Percentiles rank a stretch among this genome's conserved stretches.
Conservation (phyloP, 1,140 invertebrate species). For the Heliconius hermathena region DNA sequence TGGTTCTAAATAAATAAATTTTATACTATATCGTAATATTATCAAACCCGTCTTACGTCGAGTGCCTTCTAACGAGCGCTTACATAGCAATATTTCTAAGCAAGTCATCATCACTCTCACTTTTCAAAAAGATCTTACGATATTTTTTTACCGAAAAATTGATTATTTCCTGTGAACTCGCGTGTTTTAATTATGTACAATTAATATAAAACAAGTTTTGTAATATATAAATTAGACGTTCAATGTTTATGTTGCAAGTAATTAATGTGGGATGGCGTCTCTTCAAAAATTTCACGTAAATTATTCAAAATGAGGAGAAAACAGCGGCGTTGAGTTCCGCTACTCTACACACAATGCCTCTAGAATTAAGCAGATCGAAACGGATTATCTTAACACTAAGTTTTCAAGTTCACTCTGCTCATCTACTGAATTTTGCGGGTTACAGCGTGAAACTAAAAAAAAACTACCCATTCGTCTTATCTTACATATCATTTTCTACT, state of each 20-base stretch:
- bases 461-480: too few species aligned
- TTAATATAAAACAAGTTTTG: neutral
- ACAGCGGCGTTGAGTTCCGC: too few species aligned
- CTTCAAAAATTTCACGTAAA: neutral
- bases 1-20: neutral
- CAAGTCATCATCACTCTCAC: constrained; percentile 10
- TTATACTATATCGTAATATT: constrained; percentile 3
- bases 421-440: too few species aligned
- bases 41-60: neutral
- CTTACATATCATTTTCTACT: too few species aligned
- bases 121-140: neutral
- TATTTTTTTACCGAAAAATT: neutral
- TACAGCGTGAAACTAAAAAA: too few species aligned
- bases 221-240: neutral
- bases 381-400: too few species aligned
- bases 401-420: too few species aligned
- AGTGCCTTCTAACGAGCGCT: neutral
- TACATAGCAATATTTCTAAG: neutral
- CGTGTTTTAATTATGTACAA: neutral
- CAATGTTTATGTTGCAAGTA: neutral
- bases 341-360: too few species aligned
- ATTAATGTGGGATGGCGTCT: neutral
- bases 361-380: too few species aligned
- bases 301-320: neutral
- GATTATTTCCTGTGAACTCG: neutral